Base-by-base conservation (phyloP, 1,140 invertebrate genomes). In the Pseudomyrmex cubaensis region DNA sequence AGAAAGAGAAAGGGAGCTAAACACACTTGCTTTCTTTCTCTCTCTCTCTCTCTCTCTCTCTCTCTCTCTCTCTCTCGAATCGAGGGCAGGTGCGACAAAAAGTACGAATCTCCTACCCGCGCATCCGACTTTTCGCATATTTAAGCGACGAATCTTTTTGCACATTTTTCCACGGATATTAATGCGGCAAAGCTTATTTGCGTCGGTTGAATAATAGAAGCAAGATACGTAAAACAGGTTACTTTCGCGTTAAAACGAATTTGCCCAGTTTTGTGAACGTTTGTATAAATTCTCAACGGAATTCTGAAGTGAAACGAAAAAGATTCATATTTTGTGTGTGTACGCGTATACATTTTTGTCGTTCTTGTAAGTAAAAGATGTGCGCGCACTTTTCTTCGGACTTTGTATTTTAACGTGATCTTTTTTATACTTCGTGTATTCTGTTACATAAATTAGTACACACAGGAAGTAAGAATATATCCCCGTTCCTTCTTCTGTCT, bases 151-250 rank as follows among this genome's bases (percentile, higher is more conserved):
- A 12, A 77, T 17, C 46, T 67, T n/a, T 17, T 57, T 22, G 13
- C 63, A 25, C 7, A 20, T 57, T 10, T 48, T 48, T 48, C 5
- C 13, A 52, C 4, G 10, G 44, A 17, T 4, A 15, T 77, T 67
- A 22, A 12, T 22, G 17, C 15, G 15, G 50, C 25, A 3, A 54
- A 25, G 20, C 15, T 78, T 69, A 69, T 59, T 59, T 44, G 50
- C 50, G 56, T 46, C 62, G 2, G 17, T 57, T 57, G 62, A 67
- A 57, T 56, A 77, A 77, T 15, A 56, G n/a, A 66, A 15, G 63
- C 7, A 13, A 66, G 52, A 77, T 48, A 61, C 1, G 13, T 20
- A 64, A 35, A 52, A 52, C 9, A 52, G 50, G 35, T 35, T 35
- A 35, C 35, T 35, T 35, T 35, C 35, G 35, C 35, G 35, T 35